Conservation (phyloP, 2,888 invertebrate genomes). For the Chirona hameri region DNA sequence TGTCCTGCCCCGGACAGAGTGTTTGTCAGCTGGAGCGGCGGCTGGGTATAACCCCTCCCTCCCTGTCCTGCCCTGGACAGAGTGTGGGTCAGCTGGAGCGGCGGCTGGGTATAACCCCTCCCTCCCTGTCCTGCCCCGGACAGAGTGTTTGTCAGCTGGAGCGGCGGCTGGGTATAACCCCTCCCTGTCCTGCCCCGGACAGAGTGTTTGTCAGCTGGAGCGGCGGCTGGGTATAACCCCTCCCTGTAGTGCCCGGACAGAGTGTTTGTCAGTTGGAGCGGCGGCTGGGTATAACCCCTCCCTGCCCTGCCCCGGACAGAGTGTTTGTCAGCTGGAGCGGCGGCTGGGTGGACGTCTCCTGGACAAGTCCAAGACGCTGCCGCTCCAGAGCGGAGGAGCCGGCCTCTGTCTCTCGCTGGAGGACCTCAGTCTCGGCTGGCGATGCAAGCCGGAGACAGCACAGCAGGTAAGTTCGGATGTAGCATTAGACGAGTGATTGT, state of each 20-base stretch:
- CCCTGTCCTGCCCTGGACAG: not conserved
- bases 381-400: slow-evolving; percentile 83
- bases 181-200: slow-evolving; percentile 39
- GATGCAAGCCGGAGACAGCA: slow-evolving; percentile 73
- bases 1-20: not conserved
- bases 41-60: not conserved
- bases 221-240: slow-evolving; percentile 69
- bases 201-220: slow-evolving; percentile 55
- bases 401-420: slow-evolving; percentile 84
- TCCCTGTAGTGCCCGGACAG: too few species aligned
- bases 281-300: too few species aligned
- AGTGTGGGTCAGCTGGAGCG: too few species aligned
- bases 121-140: too few species aligned
- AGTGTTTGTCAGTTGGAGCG: too few species aligned
- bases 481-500: too few species aligned
- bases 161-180: not conserved
- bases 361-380: slow-evolving; percentile 81
- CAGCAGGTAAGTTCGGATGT: slow-evolving; percentile 53
- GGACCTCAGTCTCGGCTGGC: slow-evolving; percentile 83
- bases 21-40: too few species aligned
- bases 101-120: not conserved
- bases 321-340: too few species aligned
- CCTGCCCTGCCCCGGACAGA: too few species aligned
- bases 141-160: too few species aligned
- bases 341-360: slow-evolving; percentile 73